Percentiles rank a stretch among this genome's conserved stretches.
Conservation (phyloP, 2,888 invertebrate species). For the Beris chalybata region DNA sequence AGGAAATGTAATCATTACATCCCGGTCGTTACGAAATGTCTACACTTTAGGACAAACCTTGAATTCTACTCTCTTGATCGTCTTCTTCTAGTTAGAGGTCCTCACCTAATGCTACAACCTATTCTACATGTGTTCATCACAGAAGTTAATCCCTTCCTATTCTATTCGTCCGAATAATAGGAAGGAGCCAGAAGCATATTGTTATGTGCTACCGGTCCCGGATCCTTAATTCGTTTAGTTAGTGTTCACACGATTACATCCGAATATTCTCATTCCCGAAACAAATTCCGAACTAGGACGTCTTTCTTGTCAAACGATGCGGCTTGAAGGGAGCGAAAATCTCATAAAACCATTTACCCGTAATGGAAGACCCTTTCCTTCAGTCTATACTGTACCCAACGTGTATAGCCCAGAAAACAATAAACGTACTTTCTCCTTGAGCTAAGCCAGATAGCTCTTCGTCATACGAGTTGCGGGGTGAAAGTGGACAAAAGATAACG, state of each 20-base stretch:
- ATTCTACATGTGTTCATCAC: no score
- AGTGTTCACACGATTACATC: constrained; percentile 13
- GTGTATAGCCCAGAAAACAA: background rate
- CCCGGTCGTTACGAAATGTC: constrained; percentile 11
- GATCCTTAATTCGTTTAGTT: constrained; percentile 23
- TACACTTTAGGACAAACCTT: background rate
- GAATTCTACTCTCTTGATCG: background rate
- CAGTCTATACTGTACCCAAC: no score
- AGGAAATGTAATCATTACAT: constrained; percentile 10
- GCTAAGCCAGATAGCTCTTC: background rate
- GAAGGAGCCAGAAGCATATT: background rate
- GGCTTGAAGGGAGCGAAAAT: constrained; percentile 6
- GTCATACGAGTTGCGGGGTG: background rate
- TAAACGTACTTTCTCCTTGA: constrained; percentile 11
- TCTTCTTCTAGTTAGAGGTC: background rate
- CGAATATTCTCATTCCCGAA: background rate
- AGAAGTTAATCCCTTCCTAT: no score
- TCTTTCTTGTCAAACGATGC: background rate
- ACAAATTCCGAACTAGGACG: no score
- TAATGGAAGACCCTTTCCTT: constrained; percentile 6
- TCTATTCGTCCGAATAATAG: no score
- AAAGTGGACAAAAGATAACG: constrained; percentile 17
- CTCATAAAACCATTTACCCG: constrained; percentile 9
- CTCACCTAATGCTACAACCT: background rate
- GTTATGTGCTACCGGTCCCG: constrained; percentile 7